A percentile compares a stretch with the other conserved stretches of the same genome.
Conservation (phyloP, 2,888 invertebrate genomes). For the Autographa pulchrina region DNA sequence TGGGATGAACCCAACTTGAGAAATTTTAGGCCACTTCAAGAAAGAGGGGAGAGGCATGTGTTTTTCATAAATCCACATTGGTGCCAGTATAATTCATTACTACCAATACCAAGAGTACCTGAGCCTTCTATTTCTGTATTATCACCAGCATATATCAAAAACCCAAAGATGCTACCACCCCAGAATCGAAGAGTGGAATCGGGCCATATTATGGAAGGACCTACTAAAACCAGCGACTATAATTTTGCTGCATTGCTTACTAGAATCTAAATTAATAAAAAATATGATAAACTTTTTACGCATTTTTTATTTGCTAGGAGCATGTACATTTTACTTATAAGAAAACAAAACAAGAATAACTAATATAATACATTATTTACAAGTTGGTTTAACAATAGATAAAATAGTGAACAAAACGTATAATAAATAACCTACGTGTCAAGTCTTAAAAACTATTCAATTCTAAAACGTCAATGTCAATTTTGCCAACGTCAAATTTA, state of each 20-base stretch:
- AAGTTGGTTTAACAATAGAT: too few species aligned
- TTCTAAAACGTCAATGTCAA: neutral
- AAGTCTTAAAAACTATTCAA: too few species aligned
- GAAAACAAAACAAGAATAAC: too few species aligned
- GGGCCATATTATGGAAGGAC: conserved; percentile 11
- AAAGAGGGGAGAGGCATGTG: conserved; percentile 78
- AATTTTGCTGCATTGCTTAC: neutral
- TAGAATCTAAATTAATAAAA: neutral
- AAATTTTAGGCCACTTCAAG: conserved; percentile 88
- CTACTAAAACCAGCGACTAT: neutral
- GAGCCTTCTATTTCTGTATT: conserved; percentile 77
- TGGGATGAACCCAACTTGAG: conserved; percentile 85
- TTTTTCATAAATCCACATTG: conserved; percentile 89
- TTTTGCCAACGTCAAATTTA: conserved; percentile 15
- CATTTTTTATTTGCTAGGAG: too few species aligned
- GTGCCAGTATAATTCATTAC: conserved; percentile 84
- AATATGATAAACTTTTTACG: neutral
- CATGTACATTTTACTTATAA: too few species aligned
- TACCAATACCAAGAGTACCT: conserved; percentile 80
- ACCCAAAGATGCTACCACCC: conserved; percentile 41
- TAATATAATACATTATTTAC: too few species aligned
- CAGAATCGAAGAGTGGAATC: conserved; percentile 55
- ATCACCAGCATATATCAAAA: conserved; percentile 73
- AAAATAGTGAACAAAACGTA: too few species aligned
- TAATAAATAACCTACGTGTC: too few species aligned